A percentile compares a stretch with the other conserved stretches of the same genome.
These are phyloP conservation scores for Hyla sarda DNA, from an alignment of 2,113 vertebrate species.

Conservation along the genomic window DNA sequence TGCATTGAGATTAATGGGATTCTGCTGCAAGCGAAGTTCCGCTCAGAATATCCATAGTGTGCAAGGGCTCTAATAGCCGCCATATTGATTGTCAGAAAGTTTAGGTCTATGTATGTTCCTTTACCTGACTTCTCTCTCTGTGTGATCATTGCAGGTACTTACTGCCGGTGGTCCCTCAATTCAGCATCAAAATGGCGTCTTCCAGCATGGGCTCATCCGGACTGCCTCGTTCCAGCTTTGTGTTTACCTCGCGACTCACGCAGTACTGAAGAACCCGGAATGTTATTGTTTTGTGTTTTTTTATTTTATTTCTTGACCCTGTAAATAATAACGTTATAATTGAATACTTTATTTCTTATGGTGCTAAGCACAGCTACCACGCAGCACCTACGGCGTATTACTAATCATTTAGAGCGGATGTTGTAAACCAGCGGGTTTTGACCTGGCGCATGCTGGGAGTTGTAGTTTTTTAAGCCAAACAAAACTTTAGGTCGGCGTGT, in stretches of 20 bases:
- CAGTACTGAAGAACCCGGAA: slow-evolving; percentile 78
- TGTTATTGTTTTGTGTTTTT: slow-evolving; percentile 36
- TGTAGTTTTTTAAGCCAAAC: too few relatives aligned
- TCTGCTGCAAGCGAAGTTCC: too few relatives aligned
- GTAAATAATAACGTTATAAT: slow-evolving; percentile 67
- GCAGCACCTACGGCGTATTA: slow-evolving; percentile 48
- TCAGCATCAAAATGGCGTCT: slow-evolving; percentile 89
- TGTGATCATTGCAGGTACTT: slow-evolving; percentile 84
- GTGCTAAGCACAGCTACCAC: slow-evolving; percentile 68
- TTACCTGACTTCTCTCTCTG: neutral
- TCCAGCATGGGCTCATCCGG: slow-evolving; percentile 83
- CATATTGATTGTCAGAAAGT: neutral
- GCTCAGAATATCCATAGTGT: too few relatives aligned
- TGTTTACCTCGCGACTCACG: slow-evolving; percentile 85
- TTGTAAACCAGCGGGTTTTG: slow-evolving; percentile 63
- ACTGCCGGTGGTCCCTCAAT: slow-evolving; percentile 91
- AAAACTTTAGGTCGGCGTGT: too few relatives aligned
- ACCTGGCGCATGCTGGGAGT: neutral
- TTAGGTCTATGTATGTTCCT: neutral
- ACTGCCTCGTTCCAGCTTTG: slow-evolving; percentile 81
- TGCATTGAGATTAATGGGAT: too few relatives aligned
- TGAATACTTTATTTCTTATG: slow-evolving; percentile 66
- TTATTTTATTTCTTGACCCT: slow-evolving; percentile 60
- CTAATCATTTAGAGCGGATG: slow-evolving; percentile 67
- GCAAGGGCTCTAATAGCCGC: neutral